Evolutionary conservation across 2,113 vertebrate genomes (phyloP), one percentile per base, ranked within the genome.

Genomic region (Lampris megalopsis): DNA sequence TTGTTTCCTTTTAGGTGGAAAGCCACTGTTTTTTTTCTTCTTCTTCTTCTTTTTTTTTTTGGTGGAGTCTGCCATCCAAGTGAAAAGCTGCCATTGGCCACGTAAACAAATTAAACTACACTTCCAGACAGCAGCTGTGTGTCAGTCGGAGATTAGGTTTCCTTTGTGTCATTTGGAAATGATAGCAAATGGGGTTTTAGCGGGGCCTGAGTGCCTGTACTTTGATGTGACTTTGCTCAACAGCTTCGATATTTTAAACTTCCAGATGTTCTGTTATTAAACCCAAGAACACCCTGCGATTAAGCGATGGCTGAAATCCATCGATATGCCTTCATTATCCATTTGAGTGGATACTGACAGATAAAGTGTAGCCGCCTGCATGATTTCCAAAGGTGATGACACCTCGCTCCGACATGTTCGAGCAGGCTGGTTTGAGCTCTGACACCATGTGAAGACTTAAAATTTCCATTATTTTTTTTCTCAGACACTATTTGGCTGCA

Each of bases 21-120:
- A 75, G 71, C 66, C 50, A 75, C 53, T 70, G 80, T 60, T 71
- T 76, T 38, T 73, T 24, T 62, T 64, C 62, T 82, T 24, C 24
- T 24, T 24, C 24, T 24, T 52, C 13, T 13, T 52, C 9, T 57
- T n/a, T 56, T 35, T 57, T 43, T 11, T 9, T 13, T 13, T 43
- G 24, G 24, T 24, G 24, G 77, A 86, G 79, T 47, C 72, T 6
- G 47, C 76, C 49, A 38, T n/a, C 64, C 3, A 24, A 77, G 63
- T 40, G 1, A 68, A 73, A 58, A 49, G 53, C 64, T 5, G 63
- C 80, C 60, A 6, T 57, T 24, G 80, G 81, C 74, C 61, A 43
- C 49, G 43, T 71, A 89, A 90, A 88, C 82, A 88, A 88, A 87
- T 83, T 83, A 88, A 80, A 82, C 43, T 66, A 8, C 53, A 50